A percentile compares a stretch with the other conserved stretches of the same genome.
phyloP scores from a whole-genome alignment of 1,140 invertebrate genomes.

The Drosophila repleta region DNA sequence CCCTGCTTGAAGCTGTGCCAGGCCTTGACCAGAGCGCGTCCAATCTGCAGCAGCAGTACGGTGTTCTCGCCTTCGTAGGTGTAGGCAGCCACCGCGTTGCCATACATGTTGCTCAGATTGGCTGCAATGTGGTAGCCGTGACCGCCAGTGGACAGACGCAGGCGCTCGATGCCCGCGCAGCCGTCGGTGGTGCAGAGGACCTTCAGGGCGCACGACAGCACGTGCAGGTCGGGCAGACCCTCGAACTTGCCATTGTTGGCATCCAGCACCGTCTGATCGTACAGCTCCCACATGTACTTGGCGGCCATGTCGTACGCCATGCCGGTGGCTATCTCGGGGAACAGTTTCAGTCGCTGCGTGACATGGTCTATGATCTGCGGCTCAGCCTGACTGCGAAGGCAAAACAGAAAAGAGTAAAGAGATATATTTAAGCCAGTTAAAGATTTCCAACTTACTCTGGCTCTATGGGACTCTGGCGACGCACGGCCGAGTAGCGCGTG shows the following conservation, averaged over 20 bases:
- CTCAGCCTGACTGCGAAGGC: conserved; percentile 87
- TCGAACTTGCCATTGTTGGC: conserved; percentile 91
- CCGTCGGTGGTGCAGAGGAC: conserved; percentile 92
- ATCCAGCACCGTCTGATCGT: conserved; percentile 91
- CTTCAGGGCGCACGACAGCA: conserved; percentile 95
- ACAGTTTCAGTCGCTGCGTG: conserved; percentile 96
- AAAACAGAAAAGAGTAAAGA: neutral
- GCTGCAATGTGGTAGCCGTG: conserved; percentile 95
- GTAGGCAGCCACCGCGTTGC: conserved; percentile 92
- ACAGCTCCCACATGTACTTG: conserved; percentile 91
- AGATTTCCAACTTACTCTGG: conserved; percentile 86
- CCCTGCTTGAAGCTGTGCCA: conserved; percentile 87
- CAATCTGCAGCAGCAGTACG: conserved; percentile 95
- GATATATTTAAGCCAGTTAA: neutral
- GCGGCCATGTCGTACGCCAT: conserved; percentile 91
- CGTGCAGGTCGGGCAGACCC: conserved; percentile 93
- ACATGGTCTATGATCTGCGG: conserved; percentile 96
- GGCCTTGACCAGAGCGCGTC: conserved; percentile 90
- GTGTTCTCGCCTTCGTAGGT: conserved; percentile 99
- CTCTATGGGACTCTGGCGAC: conserved; percentile 93
- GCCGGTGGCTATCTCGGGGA: conserved; percentile 91
- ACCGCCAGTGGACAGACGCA: conserved; percentile 94
- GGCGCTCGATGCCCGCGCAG: conserved; percentile 90
- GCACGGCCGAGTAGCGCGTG: conserved; percentile 93
- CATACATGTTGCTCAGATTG: conserved; percentile 93